Conservation (phyloP, 2,113 vertebrate species). For the Dendrocopos noguchii region DNA sequence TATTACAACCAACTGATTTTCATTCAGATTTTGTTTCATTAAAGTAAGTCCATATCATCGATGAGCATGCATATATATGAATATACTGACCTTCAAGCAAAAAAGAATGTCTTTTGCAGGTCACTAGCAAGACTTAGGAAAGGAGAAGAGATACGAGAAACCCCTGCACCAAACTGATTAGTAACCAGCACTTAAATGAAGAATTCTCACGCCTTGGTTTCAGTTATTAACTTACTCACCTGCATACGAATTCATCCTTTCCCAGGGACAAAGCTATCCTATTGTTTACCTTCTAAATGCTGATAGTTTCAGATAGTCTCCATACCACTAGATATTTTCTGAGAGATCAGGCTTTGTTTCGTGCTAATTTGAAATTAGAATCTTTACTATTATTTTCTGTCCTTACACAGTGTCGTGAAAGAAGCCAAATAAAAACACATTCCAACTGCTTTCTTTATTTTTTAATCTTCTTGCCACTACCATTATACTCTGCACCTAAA, state of each 20-base stretch:
- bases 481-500: constrained; percentile 1
- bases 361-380: not conserved
- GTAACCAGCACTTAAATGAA: constrained; percentile 13
- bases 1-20: not conserved
- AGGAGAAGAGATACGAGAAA: not conserved
- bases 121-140: not conserved
- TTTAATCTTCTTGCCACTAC: constrained; percentile 13
- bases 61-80: not conserved
- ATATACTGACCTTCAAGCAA: not conserved
- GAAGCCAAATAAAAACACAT: not conserved
- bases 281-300: not conserved
- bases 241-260: not conserved
- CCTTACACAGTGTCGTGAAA: not conserved
- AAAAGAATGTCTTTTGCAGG: not conserved
- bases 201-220: not conserved
- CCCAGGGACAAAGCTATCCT: not conserved
- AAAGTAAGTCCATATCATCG: not conserved
- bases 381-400: not conserved
- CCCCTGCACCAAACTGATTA: not conserved
- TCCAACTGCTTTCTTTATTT: constrained; percentile 7
- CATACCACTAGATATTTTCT: not conserved
- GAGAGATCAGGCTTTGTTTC: not conserved
- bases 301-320: not conserved
- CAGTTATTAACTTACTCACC: not conserved
- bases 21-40: constrained; percentile 9